A percentile compares a stretch with the other conserved stretches of the same genome.
These are phyloP conservation scores for Protonibea diacanthus DNA, from an alignment of 2,797 vertebrate genomes.

Conservation along the genomic window DNA sequence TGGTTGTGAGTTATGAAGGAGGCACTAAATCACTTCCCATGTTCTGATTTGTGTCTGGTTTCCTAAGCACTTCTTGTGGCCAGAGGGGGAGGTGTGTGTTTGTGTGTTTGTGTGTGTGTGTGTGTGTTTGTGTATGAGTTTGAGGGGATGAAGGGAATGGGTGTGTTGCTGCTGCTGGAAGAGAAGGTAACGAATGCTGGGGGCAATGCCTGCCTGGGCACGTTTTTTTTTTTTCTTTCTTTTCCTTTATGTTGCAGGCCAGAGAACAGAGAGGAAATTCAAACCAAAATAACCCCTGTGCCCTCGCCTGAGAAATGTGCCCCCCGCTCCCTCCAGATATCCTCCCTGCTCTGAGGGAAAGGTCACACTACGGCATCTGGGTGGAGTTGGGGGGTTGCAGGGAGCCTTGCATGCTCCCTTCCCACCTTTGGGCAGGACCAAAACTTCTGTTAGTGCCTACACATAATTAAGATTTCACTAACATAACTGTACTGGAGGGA, in stretches of 20 bases:
- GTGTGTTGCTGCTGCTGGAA: slow-evolving; percentile 47
- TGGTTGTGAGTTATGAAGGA: slow-evolving; percentile 82
- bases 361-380: slow-evolving; percentile 68
- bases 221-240: slow-evolving; percentile 14
- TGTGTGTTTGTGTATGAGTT: slow-evolving; percentile 49
- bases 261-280: slow-evolving; percentile 82
- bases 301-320: slow-evolving; percentile 77
- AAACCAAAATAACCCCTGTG: slow-evolving; percentile 81
- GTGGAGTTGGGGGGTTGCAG: slow-evolving; percentile 41
- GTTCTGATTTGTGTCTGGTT: slow-evolving; percentile 85
- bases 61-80: slow-evolving; percentile 76
- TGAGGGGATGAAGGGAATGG: slow-evolving; percentile 52
- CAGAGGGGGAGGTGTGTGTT: slow-evolving; percentile 60
- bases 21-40: slow-evolving; percentile 84
- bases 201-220: slow-evolving; percentile 79
- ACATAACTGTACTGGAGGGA: background rate
- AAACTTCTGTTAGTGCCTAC: slow-evolving; percentile 15
- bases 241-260: slow-evolving; percentile 68
- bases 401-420: slow-evolving; percentile 29
- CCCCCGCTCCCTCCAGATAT: slow-evolving; percentile 66
- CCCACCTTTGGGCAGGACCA: slow-evolving; percentile 46
- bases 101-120: slow-evolving; percentile 43
- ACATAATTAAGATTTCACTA: slow-evolving; percentile 2
- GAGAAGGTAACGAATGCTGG: slow-evolving; percentile 72
- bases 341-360: slow-evolving; percentile 76